These are phyloP conservation scores for Apodemia hepburni DNA, from an alignment of 2,888 invertebrate species.

Conservation along the genomic window DNA sequence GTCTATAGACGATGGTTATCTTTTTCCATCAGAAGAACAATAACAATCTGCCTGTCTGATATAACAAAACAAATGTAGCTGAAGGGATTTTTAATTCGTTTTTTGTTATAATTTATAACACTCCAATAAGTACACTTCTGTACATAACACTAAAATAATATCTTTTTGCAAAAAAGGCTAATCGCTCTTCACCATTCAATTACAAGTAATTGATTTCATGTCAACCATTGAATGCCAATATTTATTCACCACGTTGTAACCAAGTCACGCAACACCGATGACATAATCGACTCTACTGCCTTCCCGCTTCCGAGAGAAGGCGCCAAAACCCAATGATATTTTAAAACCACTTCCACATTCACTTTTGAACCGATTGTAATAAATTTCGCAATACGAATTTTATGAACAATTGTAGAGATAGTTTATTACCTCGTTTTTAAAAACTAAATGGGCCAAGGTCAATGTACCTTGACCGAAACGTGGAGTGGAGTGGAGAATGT, in stretches of 20 bases:
- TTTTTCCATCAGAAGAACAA: too few relatives aligned
- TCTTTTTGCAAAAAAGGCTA: not conserved
- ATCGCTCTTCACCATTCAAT: not conserved
- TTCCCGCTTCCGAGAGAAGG: conserved; percentile 37
- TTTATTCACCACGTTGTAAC: not conserved
- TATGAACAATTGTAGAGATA: not conserved
- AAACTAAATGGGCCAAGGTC: too few relatives aligned
- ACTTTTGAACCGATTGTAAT: not conserved
- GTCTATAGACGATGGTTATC: too few relatives aligned
- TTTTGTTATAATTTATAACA: too few relatives aligned
- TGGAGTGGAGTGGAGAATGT: too few relatives aligned
- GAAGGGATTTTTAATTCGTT: too few relatives aligned
- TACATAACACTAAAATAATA: not conserved
- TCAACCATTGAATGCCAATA: not conserved
- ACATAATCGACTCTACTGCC: conserved; percentile 30
- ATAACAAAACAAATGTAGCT: too few relatives aligned
- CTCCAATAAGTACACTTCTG: too few relatives aligned
- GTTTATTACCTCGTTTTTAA: too few relatives aligned
- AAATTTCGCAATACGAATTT: not conserved
- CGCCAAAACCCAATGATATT: not conserved
- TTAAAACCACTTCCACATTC: not conserved
- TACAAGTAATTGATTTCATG: not conserved
- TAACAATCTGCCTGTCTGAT: too few relatives aligned
- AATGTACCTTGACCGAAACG: too few relatives aligned
- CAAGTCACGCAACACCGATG: conserved; percentile 35